phyloP scores from a whole-genome alignment of 2,888 invertebrate genomes.

The Phymatocera aterrima region DNA sequence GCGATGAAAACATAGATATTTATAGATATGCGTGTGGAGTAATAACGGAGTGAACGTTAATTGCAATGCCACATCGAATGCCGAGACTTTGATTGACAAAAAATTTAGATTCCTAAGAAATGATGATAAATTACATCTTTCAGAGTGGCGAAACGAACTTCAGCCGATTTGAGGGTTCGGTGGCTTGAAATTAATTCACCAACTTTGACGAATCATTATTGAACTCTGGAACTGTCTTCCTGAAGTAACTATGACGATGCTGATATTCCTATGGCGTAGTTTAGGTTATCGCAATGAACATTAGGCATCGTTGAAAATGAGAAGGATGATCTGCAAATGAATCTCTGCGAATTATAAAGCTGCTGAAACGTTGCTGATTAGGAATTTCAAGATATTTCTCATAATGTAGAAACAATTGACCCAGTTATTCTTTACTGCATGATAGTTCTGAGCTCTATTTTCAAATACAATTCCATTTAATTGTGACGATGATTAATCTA shows the following conservation, averaged over 20 bases:
- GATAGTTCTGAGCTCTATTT: too few relatives aligned
- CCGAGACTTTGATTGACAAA: neutral
- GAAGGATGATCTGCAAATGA: neutral
- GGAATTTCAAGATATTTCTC: neutral
- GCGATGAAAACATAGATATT: too few relatives aligned
- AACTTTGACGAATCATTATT: neutral
- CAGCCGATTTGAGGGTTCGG: neutral
- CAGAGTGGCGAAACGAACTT: neutral
- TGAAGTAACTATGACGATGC: neutral
- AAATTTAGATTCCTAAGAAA: neutral
- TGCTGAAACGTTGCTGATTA: neutral
- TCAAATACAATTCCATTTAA: neutral
- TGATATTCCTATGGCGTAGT: neutral
- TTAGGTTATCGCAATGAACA: neutral
- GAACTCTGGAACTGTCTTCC: neutral
- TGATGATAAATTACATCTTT: neutral
- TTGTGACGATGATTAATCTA: neutral
- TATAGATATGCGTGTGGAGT: too few relatives aligned
- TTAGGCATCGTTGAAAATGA: neutral
- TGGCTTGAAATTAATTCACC: neutral
- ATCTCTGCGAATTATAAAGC: neutral
- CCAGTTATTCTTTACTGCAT: slow-evolving; percentile 4
- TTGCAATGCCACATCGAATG: neutral
- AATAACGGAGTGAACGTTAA: neutral
- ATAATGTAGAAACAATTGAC: neutral